Percentiles rank a stretch among this genome's conserved stretches.
Evolutionary conservation across 30 jellyfish, hydroid and myxozoan genomes (phyloP).

Genomic region (Mastigias papua): DNA sequence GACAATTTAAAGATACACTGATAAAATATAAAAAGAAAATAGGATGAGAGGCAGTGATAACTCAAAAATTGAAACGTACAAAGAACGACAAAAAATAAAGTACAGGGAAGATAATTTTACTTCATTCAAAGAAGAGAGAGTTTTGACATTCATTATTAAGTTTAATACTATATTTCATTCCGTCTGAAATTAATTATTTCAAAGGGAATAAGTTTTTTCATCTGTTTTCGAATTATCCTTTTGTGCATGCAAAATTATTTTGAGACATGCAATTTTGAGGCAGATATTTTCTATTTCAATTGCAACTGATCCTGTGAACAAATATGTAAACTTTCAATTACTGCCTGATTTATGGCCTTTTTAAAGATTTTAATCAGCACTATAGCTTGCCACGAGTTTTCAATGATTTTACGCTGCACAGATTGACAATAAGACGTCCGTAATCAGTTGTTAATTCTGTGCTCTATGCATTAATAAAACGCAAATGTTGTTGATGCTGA

Average conservation of each 20-base stretch:
- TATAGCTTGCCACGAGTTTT: conserved; percentile 40
- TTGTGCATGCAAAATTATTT: conserved; percentile 17
- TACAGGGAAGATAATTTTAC: not conserved
- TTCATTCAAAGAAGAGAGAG: not conserved
- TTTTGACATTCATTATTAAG: not conserved
- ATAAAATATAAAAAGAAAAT: no score
- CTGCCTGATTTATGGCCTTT: conserved; percentile 50
- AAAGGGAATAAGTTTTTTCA: conserved; percentile 23
- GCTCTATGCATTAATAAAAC: conserved; percentile 4
- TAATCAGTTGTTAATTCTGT: conserved; percentile 28
- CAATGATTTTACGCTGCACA: not conserved
- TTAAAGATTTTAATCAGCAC: conserved; percentile 19
- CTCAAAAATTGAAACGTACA: not conserved
- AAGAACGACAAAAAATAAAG: not conserved
- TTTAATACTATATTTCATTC: not conserved
- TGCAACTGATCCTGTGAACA: conserved; percentile 40
- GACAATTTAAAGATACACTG: no score
- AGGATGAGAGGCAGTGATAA: no score
- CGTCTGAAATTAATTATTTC: conserved; percentile 23
- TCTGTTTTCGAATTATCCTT: conserved; percentile 10
- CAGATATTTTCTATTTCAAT: conserved; percentile 34
- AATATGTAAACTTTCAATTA: conserved; percentile 39
- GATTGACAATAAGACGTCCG: conserved; percentile 9
- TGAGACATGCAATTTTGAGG: conserved; percentile 21
- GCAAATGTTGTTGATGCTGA: conserved; percentile 34